Conservation (phyloP, 2,113 vertebrate genomes). For the Pelodiscus sinensis region DNA sequence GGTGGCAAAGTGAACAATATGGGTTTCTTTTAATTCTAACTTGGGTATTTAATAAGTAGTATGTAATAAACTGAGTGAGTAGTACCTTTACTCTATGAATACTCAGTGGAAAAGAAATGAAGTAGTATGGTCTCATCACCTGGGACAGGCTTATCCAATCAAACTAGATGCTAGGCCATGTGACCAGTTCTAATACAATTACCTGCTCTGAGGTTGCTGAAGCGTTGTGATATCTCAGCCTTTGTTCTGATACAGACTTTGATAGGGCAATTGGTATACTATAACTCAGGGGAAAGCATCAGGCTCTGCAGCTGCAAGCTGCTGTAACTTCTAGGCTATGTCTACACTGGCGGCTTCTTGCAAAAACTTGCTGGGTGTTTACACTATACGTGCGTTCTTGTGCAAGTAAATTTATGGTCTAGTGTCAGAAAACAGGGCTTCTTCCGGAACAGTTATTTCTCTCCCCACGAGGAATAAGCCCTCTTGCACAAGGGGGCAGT, state of each 20-base stretch:
- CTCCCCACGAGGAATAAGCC: no score
- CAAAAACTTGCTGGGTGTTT: no score
- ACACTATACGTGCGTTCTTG: no score
- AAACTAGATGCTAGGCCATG: not conserved
- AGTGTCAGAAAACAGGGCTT: no score
- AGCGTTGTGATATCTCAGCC: not conserved
- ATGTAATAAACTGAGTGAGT: not conserved
- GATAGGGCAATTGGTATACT: not conserved
- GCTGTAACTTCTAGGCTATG: not conserved
- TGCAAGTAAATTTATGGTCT: no score
- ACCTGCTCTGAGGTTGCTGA: not conserved
- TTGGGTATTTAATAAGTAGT: not conserved
- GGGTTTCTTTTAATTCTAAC: not conserved
- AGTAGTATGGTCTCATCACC: not conserved
- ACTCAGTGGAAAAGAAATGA: fast-evolving
- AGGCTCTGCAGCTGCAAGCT: not conserved
- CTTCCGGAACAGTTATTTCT: no score
- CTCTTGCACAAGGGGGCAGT: no score
- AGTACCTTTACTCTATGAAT: not conserved
- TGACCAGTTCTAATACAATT: not conserved
- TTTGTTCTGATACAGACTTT: not conserved
- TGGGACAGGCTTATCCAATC: not conserved
- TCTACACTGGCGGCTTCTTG: no score
- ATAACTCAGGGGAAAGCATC: not conserved
- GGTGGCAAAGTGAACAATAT: not conserved